A percentile compares a stretch with the other conserved stretches of the same genome.
phyloP scores from a whole-genome alignment of 2,888 invertebrate genomes.

The Sylvicola fuscatus region DNA sequence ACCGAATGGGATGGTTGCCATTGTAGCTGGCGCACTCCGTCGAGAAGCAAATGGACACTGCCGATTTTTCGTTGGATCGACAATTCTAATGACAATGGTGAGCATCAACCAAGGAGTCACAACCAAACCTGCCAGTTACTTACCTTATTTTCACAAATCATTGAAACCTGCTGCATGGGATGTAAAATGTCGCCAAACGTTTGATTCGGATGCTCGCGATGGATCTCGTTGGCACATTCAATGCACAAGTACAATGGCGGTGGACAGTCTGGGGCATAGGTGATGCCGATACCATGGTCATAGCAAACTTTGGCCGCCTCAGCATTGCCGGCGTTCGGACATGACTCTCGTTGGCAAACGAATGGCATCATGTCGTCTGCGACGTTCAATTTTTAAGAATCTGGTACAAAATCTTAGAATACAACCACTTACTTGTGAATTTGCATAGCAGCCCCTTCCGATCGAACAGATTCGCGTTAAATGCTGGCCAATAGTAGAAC shows the following conservation, averaged over 20 bases:
- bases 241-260: conserved; percentile 92
- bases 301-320: conserved; percentile 87
- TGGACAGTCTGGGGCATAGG: conserved; percentile 66
- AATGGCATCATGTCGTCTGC: conserved; percentile 56
- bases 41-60: conserved; percentile 90
- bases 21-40: conserved; percentile 94
- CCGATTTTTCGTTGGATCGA: conserved; percentile 73
- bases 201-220: conserved; percentile 68
- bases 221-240: conserved; percentile 86
- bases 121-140: too few species aligned
- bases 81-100: too few species aligned
- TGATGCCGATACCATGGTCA: conserved; percentile 79
- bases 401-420: not conserved
- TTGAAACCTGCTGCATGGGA: conserved; percentile 86
- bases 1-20: conserved; percentile 88
- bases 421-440: conserved; percentile 53
- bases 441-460: conserved; percentile 71
- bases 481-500: conserved; percentile 98
- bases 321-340: conserved; percentile 67
- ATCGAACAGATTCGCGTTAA: conserved; percentile 85
- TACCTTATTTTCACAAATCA: conserved; percentile 90
- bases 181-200: conserved; percentile 72
- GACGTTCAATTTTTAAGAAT: not conserved
- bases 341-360: conserved; percentile 79
- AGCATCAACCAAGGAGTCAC: too few species aligned